A percentile compares a stretch with the other conserved stretches of the same genome.
phyloP scores from a whole-genome alignment of 1,140 invertebrate genomes.

The Pachyrhynchus sulphureomaculatus region DNA sequence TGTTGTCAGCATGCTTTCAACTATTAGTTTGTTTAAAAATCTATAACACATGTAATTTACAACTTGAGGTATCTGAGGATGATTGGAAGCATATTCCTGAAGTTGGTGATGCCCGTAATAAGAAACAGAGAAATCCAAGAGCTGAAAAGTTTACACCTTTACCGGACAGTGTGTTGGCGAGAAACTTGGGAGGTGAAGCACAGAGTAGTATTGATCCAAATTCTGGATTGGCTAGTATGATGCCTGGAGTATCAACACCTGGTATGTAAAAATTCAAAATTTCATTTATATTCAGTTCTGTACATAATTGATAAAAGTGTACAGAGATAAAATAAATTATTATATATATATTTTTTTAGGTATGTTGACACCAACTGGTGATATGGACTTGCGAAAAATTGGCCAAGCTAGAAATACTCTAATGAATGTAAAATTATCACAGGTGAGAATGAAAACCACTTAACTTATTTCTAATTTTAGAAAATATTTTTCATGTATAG shows the following conservation, averaged over 20 bases:
- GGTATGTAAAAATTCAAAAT: too few species aligned
- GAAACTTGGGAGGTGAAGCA: slow-evolving; percentile 85
- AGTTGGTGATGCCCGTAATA: slow-evolving; percentile 98
- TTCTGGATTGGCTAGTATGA: slow-evolving; percentile 81
- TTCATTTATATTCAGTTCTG: too few species aligned
- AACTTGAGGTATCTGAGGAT: slow-evolving; percentile 62
- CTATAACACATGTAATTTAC: too few species aligned
- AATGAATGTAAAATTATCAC: slow-evolving; percentile 98
- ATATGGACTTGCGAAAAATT: slow-evolving; percentile 97
- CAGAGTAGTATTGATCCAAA: slow-evolving; percentile 80
- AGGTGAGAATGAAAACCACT: too few species aligned
- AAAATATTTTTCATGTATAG: too few species aligned
- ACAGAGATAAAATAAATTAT: too few species aligned
- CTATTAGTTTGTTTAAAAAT: too few species aligned
- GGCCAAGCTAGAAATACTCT: slow-evolving; percentile 98
- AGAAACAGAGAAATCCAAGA: slow-evolving; percentile 92
- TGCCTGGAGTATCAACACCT: slow-evolving; percentile 75
- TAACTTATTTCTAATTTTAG: too few species aligned
- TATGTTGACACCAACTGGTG: slow-evolving; percentile 80
- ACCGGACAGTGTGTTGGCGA: slow-evolving; percentile 93
- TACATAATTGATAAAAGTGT: too few species aligned
- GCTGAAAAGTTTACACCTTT: slow-evolving; percentile 96
- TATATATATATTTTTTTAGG: slow-evolving; percentile 56
- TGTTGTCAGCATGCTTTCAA: too few species aligned
- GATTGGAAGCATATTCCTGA: slow-evolving; percentile 98